Percentiles rank a stretch among this genome's conserved stretches.
These are phyloP conservation scores for Oedothorax gibbosus DNA, from an alignment of 1,140 invertebrate species.

Conservation along the genomic window DNA sequence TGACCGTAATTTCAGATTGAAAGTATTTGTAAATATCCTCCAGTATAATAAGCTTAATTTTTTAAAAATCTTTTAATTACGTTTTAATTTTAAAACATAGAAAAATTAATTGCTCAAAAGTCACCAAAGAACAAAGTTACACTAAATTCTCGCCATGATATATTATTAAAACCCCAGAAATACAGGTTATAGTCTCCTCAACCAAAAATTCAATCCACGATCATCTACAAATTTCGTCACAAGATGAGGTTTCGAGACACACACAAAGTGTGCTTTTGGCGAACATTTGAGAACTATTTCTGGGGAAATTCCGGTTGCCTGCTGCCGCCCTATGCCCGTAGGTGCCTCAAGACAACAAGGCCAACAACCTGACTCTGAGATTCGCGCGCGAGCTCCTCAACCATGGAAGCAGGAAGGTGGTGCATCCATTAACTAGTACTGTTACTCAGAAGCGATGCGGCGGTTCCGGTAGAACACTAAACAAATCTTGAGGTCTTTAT, in stretches of 20 bases:
- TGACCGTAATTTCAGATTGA: too few species aligned
- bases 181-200: neutral
- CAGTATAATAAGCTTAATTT: too few species aligned
- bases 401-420: constrained; percentile 9
- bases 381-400: constrained; percentile 6
- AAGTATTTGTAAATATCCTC: too few species aligned
- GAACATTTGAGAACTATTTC: neutral
- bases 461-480: neutral
- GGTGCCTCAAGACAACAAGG: constrained; percentile 31
- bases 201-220: neutral
- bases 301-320: constrained; percentile 9
- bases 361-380: constrained; percentile 45
- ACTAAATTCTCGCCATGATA: too few species aligned
- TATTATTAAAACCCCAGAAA: too few species aligned
- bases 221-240: neutral
- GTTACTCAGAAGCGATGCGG: too few species aligned
- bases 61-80: too few species aligned
- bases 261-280: neutral
- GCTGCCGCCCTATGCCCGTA: constrained; percentile 28
- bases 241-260: neutral
- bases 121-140: too few species aligned
- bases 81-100: too few species aligned
- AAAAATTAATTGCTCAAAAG: too few species aligned
- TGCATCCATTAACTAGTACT: constrained; percentile 15
- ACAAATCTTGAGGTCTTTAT: neutral